These are phyloP conservation scores for Typhlichthys eigenmanni DNA, from an alignment of 2,797 vertebrate species.

Conservation along the genomic window DNA sequence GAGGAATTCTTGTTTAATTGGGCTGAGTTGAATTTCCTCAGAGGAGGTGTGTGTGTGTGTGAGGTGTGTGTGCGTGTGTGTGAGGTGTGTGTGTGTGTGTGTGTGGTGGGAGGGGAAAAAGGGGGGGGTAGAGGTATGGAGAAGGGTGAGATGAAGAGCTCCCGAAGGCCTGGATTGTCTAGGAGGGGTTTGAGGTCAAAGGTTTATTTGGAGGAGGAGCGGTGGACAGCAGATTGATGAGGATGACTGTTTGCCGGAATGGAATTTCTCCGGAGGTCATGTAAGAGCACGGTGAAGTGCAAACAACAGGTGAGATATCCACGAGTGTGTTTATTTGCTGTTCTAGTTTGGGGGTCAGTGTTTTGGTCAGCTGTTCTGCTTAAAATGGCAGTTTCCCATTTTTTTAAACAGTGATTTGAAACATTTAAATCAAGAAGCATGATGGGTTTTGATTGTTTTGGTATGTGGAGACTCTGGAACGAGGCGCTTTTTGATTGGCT, in stretches of 20 bases:
- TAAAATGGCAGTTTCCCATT: not conserved
- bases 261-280: slow-evolving; percentile 58
- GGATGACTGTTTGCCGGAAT: slow-evolving; percentile 52
- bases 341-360: no score
- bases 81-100: no score
- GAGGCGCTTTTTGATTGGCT: no score
- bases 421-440: no score
- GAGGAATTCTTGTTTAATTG: slow-evolving; percentile 73
- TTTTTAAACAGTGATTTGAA: no score
- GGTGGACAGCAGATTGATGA: slow-evolving; percentile 59
- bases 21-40: slow-evolving; percentile 58
- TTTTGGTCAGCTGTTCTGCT: not conserved
- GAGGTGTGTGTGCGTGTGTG: no score
- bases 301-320: slow-evolving; percentile 32
- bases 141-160: slow-evolving; percentile 36
- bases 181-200: slow-evolving; percentile 53
- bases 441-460: no score
- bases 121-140: slow-evolving; percentile 32
- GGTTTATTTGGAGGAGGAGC: slow-evolving; percentile 53
- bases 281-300: slow-evolving; percentile 27
- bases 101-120: slow-evolving; percentile 10
- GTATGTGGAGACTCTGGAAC: no score
- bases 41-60: slow-evolving; percentile 23
- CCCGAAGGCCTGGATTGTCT: slow-evolving; percentile 35
- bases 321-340: slow-evolving; percentile 41